phyloP scores from a whole-genome alignment of 2,113 vertebrate genomes.

The Speoplatyrhinus poulsoni region DNA sequence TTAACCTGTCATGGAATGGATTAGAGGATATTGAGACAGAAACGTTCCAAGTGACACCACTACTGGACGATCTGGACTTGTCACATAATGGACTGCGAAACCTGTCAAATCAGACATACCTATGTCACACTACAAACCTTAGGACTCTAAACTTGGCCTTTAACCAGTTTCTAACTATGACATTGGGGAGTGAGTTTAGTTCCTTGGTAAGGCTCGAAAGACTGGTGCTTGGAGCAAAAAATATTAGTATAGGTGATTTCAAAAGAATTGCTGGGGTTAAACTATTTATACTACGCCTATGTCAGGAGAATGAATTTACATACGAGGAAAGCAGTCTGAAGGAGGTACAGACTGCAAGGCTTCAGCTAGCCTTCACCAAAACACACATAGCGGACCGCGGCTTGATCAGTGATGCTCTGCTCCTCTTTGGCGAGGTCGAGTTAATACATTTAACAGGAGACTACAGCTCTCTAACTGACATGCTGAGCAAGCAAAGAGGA shows the following conservation, averaged over 20 bases:
- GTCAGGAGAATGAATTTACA: conserved; percentile 55
- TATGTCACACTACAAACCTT: conserved; percentile 63
- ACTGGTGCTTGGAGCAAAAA: conserved; percentile 77
- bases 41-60: conserved; percentile 76
- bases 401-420: conserved; percentile 71
- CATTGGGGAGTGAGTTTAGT: conserved; percentile 77
- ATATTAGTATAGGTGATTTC: conserved; percentile 72
- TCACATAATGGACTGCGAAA: conserved; percentile 83
- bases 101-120: conserved; percentile 64
- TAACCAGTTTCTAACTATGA: conserved; percentile 77
- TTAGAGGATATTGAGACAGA: conserved; percentile 69
- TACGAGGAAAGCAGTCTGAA: conserved; percentile 77
- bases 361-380: conserved; percentile 66
- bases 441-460: conserved; percentile 41
- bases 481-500: conserved; percentile 19
- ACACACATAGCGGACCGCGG: conserved; percentile 29
- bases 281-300: conserved; percentile 74
- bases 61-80: conserved; percentile 81
- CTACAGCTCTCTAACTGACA: conserved; percentile 33
- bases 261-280: conserved; percentile 61
- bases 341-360: conserved; percentile 62
- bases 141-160: conserved; percentile 80
- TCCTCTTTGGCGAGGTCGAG: conserved; percentile 66
- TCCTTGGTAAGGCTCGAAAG: conserved; percentile 73
- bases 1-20: conserved; percentile 83